phyloP scores from a whole-genome alignment of 2,888 invertebrate genomes.

The Thalpophila matura region DNA sequence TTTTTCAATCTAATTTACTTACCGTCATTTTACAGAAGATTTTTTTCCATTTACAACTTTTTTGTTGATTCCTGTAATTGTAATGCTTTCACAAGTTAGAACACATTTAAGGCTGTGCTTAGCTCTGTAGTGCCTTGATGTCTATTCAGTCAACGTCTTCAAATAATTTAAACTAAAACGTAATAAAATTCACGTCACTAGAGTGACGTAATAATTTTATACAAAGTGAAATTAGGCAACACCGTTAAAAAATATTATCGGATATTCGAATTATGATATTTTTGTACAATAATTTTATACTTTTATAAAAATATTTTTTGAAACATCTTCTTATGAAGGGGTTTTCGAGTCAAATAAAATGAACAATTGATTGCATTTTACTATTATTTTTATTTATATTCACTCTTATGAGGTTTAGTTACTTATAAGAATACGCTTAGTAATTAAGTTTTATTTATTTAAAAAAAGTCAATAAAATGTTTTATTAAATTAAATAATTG shows the following conservation, averaged over 20 bases:
- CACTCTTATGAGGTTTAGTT: constrained; percentile 73
- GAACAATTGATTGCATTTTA: constrained; percentile 81
- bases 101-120: constrained; percentile 69
- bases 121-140: constrained; percentile 56
- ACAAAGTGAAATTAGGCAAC: constrained; percentile 30
- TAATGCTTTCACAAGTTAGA: constrained; percentile 28
- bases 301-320: constrained; percentile 36
- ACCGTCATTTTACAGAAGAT: no score
- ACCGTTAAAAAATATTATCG: constrained; percentile 35
- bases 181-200: constrained; percentile 11
- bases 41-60: constrained; percentile 4
- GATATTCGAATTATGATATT: constrained; percentile 56
- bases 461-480: constrained; percentile 90
- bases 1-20: neutral
- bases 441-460: constrained; percentile 89
- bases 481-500: constrained; percentile 65
- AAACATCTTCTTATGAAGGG: constrained; percentile 20
- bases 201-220: constrained; percentile 24
- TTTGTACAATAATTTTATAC: constrained; percentile 56
- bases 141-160: constrained; percentile 40
- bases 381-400: constrained; percentile 80
- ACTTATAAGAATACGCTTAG: constrained; percentile 87
- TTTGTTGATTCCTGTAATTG: constrained; percentile 4
- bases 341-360: constrained; percentile 61
- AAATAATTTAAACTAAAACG: constrained; percentile 18